Conservation (phyloP, 2,797 vertebrate species). For the Pseudochirops corinnae region DNA sequence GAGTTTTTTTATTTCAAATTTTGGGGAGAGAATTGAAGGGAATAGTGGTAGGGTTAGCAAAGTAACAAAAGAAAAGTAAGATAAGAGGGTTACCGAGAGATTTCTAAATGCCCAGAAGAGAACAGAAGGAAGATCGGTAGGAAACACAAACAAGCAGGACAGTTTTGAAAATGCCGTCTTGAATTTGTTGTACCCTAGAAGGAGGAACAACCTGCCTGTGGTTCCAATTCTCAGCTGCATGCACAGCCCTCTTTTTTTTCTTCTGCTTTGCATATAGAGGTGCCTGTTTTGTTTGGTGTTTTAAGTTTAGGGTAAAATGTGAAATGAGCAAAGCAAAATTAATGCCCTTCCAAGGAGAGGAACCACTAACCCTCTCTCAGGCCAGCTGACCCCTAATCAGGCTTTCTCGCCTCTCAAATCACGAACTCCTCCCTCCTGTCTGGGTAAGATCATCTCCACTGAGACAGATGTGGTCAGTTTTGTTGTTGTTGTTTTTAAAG, state of each 20-base stretch:
- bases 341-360: background rate
- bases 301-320: background rate
- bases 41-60: background rate
- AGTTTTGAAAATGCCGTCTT: background rate
- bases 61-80: background rate
- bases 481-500: slow-evolving; percentile 9
- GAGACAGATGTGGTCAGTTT: slow-evolving; percentile 52
- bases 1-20: background rate
- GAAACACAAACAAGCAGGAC: background rate
- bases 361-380: background rate
- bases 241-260: background rate
- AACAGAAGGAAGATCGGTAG: background rate
- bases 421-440: slow-evolving; percentile 29
- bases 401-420: slow-evolving; percentile 4
- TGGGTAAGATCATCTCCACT: slow-evolving; percentile 36
- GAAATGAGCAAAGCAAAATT: background rate
- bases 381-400: background rate
- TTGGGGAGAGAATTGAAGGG: background rate
- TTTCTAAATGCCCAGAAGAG: background rate
- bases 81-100: background rate
- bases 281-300: background rate
- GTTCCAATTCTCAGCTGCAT: background rate
- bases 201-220: background rate
- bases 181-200: background rate
- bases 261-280: background rate